Conservation (phyloP, 53 echinoderm and acorn worm species). For the Holothuria leucospilota region DNA sequence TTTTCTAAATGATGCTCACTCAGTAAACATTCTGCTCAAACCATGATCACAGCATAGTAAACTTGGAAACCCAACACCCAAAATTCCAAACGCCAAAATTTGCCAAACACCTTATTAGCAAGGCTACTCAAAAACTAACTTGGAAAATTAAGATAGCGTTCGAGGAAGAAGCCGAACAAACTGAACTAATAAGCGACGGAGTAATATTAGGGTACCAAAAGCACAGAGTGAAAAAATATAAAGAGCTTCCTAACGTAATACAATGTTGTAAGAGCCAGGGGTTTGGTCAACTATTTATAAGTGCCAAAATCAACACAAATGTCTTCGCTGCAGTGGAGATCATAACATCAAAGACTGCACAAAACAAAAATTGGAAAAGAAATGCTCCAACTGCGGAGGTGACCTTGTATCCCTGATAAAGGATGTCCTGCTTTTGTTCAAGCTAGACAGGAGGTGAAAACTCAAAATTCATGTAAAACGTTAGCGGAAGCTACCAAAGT, state of each 20-base stretch:
- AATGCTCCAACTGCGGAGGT: neutral
- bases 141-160: neutral
- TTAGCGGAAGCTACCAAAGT: neutral
- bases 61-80: too few relatives aligned
- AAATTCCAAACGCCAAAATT: neutral
- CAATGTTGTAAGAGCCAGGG: neutral
- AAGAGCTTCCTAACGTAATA: neutral
- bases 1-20: too few relatives aligned
- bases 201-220: neutral
- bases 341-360: neutral
- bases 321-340: neutral
- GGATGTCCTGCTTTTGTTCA: neutral
- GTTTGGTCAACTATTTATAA: neutral
- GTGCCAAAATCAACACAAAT: neutral
- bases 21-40: too few relatives aligned
- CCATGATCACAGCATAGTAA: too few relatives aligned
- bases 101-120: neutral
- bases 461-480: neutral
- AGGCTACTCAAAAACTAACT: neutral
- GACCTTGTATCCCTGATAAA: neutral
- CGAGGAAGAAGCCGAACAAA: neutral
- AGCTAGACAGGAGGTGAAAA: neutral
- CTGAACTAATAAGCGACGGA: neutral
- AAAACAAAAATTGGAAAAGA: neutral
- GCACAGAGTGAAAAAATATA: neutral